These are phyloP conservation scores for Centropristis striata DNA, from an alignment of 2,113 vertebrate species.

Conservation along the genomic window DNA sequence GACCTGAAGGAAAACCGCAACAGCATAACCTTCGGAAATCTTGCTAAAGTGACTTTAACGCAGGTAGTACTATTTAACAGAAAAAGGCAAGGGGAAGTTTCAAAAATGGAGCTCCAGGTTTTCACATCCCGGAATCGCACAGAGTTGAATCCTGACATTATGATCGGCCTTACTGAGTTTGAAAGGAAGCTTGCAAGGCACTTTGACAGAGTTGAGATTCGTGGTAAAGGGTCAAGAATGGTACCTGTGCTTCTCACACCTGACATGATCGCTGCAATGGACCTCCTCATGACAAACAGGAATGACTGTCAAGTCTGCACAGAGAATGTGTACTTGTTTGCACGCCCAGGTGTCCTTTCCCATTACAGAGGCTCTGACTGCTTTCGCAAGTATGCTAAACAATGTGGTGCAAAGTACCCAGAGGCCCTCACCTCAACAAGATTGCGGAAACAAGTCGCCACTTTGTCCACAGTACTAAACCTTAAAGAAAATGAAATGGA, in stretches of 20 bases:
- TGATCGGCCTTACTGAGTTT: conserved; percentile 38
- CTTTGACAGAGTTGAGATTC: conserved; percentile 44
- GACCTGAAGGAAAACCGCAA: conserved; percentile 36
- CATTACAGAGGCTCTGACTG: conserved; percentile 38
- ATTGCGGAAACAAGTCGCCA: conserved; percentile 46
- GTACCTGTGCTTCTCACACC: conserved; percentile 36
- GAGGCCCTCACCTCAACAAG: conserved; percentile 40
- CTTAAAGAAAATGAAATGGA: conserved; percentile 48
- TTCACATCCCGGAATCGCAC: conserved; percentile 12
- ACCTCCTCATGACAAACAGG: conserved; percentile 32
- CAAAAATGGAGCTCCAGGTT: conserved; percentile 43
- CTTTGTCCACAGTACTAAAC: conserved; percentile 46
- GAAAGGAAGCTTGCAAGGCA: conserved; percentile 42
- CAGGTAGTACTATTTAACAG: conserved; percentile 46
- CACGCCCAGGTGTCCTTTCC: conserved; percentile 30
- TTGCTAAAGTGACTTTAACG: conserved; percentile 31
- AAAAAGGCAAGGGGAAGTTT: conserved; percentile 16
- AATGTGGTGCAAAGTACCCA: conserved; percentile 43
- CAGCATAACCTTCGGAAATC: conserved; percentile 20
- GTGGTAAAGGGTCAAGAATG: conserved; percentile 54
- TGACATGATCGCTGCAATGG: conserved; percentile 23
- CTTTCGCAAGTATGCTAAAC: conserved; percentile 28
- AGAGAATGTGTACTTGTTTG: conserved; percentile 30
- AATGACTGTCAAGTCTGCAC: conserved; percentile 27
- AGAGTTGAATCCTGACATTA: conserved; percentile 47